Conservation (phyloP, 2,113 vertebrate genomes). For the Melanerpes formicivorus region DNA sequence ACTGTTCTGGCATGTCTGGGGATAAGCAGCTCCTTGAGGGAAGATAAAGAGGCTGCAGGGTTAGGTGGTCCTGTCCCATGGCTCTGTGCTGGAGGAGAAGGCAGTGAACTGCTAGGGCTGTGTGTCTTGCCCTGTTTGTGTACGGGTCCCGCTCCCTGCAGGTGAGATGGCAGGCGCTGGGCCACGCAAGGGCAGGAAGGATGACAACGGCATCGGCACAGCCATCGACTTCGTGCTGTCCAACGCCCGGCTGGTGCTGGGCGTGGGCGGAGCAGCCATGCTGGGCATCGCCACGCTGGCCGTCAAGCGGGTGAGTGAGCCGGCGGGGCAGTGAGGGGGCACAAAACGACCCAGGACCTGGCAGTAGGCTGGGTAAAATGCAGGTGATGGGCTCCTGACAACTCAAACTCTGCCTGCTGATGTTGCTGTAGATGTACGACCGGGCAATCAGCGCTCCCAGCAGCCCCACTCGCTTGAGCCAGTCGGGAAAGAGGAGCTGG, state of each 20-base stretch:
- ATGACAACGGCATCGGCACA: slow-evolving; percentile 93
- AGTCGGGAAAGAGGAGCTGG: slow-evolving; percentile 91
- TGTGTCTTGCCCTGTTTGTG: fast-evolving
- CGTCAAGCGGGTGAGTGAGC: slow-evolving; percentile 87
- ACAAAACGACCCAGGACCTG: fast-evolving
- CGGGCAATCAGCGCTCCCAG: slow-evolving; percentile 93
- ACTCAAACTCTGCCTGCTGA: not conserved
- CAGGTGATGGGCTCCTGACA: fast-evolving
- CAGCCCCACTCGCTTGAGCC: slow-evolving; percentile 92
- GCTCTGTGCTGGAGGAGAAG: not conserved
- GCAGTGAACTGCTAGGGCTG: fast-evolving
- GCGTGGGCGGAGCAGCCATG: slow-evolving; percentile 96
- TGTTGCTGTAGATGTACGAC: slow-evolving; percentile 90
- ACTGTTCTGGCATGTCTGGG: not conserved
- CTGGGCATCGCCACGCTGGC: slow-evolving; percentile 96
- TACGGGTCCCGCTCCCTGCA: not conserved
- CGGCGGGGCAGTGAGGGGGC: fast-evolving
- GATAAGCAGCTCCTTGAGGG: not conserved
- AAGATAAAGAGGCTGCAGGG: not conserved
- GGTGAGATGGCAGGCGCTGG: slow-evolving; percentile 89
- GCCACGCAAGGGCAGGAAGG: slow-evolving; percentile 90
- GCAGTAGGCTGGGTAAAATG: not conserved
- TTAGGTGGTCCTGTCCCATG: not conserved
- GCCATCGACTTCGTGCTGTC: slow-evolving; percentile 97
- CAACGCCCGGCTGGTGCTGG: slow-evolving; percentile 96